Base-by-base conservation (phyloP, 2,888 invertebrate genomes). In the Conistra vaccinii region DNA sequence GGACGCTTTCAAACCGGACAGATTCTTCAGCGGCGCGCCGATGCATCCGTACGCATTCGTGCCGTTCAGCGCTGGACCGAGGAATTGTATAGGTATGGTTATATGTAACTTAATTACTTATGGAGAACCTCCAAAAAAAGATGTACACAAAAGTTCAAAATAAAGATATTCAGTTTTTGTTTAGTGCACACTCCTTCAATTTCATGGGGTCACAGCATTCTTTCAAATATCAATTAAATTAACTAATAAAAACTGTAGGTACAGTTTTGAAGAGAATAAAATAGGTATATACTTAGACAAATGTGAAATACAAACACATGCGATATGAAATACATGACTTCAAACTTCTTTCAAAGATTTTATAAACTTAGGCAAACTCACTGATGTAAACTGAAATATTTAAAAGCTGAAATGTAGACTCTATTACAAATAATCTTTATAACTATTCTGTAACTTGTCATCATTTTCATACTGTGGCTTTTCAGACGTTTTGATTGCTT, bases 21-120 rank as follows among this genome's bases (percentile, higher is more conserved):
- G 95, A 97, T 93, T 97, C 71, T 96, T 97, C 0, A 97, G 97
- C 78, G 95, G 95, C 35, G 92, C 93, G 12, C 78, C 87, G 9
- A 94, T 97, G 60, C 97, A 97, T 93, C 97, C 97, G 0, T 98
- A 97, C 83, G 96, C 97, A 0, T 97, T 96, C 84, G 95, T 97
- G 67, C 97, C 98, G 0, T 98, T 98, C 83, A 97, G 97, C 85
- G 97, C 97, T 1, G 98, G 98, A 0, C 97, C 97, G 0, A 95
- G 98, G 60, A 98, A 97, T 89, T 98, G 98, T 87, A 97, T 98
- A 75, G 98, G 97, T 97, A 91, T 89, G 83, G 4, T 51, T 69
- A 1, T 14, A 17, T 23, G 3, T 62, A 6, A 29, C 14, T 23
- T 26, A 17, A 2, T 39, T 39, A 20, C 6, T n/a, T n/a, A n/a